These are phyloP conservation scores for Guaruba guarouba DNA, from an alignment of 2,113 vertebrate species.

Conservation along the genomic window DNA sequence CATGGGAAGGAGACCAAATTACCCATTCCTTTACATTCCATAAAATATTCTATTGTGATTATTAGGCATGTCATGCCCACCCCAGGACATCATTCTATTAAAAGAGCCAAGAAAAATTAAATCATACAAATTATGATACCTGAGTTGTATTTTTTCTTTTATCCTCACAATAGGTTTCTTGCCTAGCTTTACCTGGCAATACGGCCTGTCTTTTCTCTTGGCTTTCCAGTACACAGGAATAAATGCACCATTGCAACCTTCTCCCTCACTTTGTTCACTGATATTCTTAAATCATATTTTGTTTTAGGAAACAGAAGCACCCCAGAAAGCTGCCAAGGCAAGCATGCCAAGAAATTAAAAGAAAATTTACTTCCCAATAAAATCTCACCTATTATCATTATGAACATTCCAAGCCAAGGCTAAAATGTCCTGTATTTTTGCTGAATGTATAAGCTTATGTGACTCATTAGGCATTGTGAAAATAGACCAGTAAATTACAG, in stretches of 20 bases:
- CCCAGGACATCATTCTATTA: neutral
- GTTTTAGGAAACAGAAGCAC: neutral
- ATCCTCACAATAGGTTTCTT: neutral
- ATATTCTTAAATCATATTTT: neutral
- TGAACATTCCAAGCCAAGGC: slow-evolving; percentile 36
- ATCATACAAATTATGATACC: neutral
- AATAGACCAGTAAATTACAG: slow-evolving; percentile 75
- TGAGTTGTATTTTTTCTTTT: neutral
- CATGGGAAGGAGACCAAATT: neutral
- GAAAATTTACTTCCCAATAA: slow-evolving; percentile 15
- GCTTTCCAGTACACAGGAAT: neutral
- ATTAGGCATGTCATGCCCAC: neutral
- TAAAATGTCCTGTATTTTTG: slow-evolving; percentile 47
- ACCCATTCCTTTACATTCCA: neutral
- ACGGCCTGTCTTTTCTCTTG: neutral
- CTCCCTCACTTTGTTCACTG: neutral
- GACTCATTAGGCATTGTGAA: slow-evolving; percentile 74
- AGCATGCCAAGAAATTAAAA: neutral
- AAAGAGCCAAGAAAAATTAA: neutral
- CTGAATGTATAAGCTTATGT: slow-evolving; percentile 61
- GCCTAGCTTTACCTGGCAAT: neutral
- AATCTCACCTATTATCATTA: slow-evolving; percentile 44
- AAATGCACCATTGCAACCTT: neutral
- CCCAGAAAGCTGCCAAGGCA: neutral
- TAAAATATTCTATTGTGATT: neutral